Percentiles rank a stretch among this genome's conserved stretches.
phyloP scores from a whole-genome alignment of 2,113 vertebrate genomes.

The Xyliphius kryptos region DNA sequence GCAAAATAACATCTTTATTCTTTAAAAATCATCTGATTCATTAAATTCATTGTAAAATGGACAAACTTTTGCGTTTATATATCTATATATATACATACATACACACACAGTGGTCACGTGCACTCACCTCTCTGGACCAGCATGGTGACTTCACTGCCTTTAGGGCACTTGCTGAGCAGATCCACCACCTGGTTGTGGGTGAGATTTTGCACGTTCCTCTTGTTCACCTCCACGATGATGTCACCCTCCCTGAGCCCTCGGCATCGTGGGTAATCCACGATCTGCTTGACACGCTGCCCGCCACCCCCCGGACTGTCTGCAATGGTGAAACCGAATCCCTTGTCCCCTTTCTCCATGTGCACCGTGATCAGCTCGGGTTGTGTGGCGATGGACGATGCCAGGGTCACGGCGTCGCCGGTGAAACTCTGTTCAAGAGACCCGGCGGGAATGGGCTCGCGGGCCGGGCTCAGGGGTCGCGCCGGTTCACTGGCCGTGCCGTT shows the following conservation, averaged over 20 bases:
- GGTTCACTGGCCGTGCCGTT: conserved; percentile 72
- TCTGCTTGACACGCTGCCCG: conserved; percentile 95
- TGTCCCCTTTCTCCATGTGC: conserved; percentile 96
- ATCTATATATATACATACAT: no score
- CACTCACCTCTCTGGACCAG: conserved; percentile 92
- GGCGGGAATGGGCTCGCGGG: conserved; percentile 71
- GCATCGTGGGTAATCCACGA: conserved; percentile 94
- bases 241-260: conserved; percentile 91
- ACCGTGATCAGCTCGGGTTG: conserved; percentile 97
- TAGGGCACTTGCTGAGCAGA: conserved; percentile 95
- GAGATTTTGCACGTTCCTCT: conserved; percentile 94
- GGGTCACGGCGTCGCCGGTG: conserved; percentile 81
- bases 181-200: conserved; percentile 98
- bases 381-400: conserved; percentile 93
- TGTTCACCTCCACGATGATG: conserved; percentile 96
- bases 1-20: no score
- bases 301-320: conserved; percentile 92
- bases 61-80: no score
- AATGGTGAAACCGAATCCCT: conserved; percentile 98
- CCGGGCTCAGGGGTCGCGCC: conserved; percentile 78
- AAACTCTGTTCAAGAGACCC: conserved; percentile 73
- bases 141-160: conserved; percentile 93
- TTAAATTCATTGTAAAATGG: no score
- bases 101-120: no score
- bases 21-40: no score